phyloP scores from a whole-genome alignment of 2,888 invertebrate species.

The Periphyllus acericola region DNA sequence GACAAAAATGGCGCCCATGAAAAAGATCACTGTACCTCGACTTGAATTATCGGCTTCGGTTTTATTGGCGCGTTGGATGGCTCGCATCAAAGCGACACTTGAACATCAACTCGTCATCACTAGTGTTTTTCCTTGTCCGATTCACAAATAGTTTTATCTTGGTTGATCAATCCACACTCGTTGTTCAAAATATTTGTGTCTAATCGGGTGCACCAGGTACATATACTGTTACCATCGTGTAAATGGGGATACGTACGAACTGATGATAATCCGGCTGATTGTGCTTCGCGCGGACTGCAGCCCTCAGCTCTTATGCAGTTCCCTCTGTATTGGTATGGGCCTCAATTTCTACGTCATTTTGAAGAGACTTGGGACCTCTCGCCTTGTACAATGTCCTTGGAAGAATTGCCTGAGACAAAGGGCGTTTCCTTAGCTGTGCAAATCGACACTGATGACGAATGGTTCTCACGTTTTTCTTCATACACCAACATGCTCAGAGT shows the following conservation, averaged over 20 bases:
- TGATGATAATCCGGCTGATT: neutral
- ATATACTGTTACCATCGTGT: neutral
- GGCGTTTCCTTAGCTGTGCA: neutral
- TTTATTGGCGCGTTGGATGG: conserved; percentile 29
- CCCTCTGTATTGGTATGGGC: neutral
- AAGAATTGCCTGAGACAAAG: neutral
- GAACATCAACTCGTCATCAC: neutral
- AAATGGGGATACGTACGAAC: neutral
- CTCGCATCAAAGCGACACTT: neutral
- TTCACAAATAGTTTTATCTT: neutral
- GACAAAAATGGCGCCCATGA: conserved; percentile 12
- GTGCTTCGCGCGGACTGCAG: neutral
- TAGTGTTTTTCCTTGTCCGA: neutral
- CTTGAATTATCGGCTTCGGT: conserved; percentile 49
- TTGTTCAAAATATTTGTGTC: neutral
- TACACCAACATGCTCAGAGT: neutral
- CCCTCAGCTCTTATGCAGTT: neutral
- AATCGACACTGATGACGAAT: neutral
- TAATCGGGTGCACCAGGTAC: neutral
- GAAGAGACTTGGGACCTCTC: too few species aligned
- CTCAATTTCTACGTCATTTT: neutral
- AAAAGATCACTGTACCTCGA: neutral
- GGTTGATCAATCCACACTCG: neutral
- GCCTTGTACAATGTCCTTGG: neutral
- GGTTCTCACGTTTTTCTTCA: neutral